Evolutionary conservation across 2,797 vertebrate genomes (phyloP).

Genomic region (Harpagifer antarcticus): DNA sequence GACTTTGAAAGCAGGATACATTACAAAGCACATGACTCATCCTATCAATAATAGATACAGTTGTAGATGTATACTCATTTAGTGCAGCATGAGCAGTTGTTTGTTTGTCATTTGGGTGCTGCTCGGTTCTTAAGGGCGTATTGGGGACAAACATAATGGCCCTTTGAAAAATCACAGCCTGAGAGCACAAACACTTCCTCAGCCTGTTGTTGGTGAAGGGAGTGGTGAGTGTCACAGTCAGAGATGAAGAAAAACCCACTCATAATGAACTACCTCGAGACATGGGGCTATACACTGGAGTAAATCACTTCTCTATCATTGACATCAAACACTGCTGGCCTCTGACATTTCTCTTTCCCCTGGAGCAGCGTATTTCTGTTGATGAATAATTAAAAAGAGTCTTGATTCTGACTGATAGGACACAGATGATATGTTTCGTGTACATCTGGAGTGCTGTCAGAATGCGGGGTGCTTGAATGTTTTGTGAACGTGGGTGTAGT

Average conservation of each 20-base stretch:
- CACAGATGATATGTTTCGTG: conserved; percentile 53
- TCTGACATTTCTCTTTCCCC: conserved; percentile 36
- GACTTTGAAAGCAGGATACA: too few species aligned
- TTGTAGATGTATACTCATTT: too few species aligned
- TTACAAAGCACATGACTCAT: background rate
- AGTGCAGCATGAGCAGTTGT: background rate
- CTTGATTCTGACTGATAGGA: conserved; percentile 62
- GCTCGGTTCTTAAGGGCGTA: background rate
- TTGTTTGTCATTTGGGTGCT: background rate
- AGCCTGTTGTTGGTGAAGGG: background rate
- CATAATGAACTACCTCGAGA: background rate
- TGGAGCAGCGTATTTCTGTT: conserved; percentile 19
- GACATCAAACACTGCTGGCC: conserved; percentile 34
- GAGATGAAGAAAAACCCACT: background rate
- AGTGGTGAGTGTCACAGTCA: background rate
- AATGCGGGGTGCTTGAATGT: conserved; percentile 68
- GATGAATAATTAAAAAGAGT: conserved; percentile 63
- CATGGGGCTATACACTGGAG: conserved; percentile 12
- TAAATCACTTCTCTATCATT: conserved; percentile 22
- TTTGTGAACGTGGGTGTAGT: conserved; percentile 77
- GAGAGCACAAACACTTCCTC: conserved; percentile 13
- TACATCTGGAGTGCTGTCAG: conserved; percentile 53
- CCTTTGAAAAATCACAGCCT: conserved; percentile 27
- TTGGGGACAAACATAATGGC: conserved; percentile 11
- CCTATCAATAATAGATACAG: background rate